Percentiles rank a stretch among this genome's conserved stretches.
phyloP scores from a whole-genome alignment of 1,140 invertebrate genomes.

The Pectinophora gossypiella region DNA sequence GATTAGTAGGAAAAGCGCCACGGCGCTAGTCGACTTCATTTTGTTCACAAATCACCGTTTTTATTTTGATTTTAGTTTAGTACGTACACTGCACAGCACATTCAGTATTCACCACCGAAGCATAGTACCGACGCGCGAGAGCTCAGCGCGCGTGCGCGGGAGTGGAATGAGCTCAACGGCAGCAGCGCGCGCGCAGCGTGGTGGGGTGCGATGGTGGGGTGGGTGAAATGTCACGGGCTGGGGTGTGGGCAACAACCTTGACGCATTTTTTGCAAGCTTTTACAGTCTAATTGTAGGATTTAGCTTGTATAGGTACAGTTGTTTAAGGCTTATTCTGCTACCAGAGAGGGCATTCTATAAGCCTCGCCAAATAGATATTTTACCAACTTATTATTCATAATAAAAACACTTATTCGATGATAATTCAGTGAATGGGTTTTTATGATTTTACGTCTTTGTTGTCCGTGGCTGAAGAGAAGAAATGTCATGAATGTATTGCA shows the following conservation, averaged over 20 bases:
- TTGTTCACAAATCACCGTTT: conserved; percentile 41
- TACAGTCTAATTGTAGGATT: too few species aligned
- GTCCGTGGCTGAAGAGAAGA: too few species aligned
- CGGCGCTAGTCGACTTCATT: conserved; percentile 50
- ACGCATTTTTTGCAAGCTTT: too few species aligned
- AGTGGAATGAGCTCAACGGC: conserved; percentile 26
- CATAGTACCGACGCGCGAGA: conserved; percentile 52
- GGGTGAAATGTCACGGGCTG: conserved; percentile 54
- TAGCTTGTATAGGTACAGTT: too few species aligned
- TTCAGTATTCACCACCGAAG: conserved; percentile 61
- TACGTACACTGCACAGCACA: conserved; percentile 46
- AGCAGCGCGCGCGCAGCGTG: conserved; percentile 11
- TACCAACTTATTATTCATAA: too few species aligned
- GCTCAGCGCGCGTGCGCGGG: conserved; percentile 50
- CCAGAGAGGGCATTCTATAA: too few species aligned
- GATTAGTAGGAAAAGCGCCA: conserved; percentile 42
- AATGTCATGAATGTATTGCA: too few species aligned
- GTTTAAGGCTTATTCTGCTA: too few species aligned
- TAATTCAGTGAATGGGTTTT: too few species aligned
- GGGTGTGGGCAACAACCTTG: not conserved
- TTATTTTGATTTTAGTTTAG: conserved; percentile 10
- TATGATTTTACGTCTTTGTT: too few species aligned
- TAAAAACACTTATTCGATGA: too few species aligned
- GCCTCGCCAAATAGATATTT: too few species aligned
- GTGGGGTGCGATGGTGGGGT: conserved; percentile 32